Conservation (phyloP, 2,888 invertebrate species). For the Augochlorella aurata region DNA sequence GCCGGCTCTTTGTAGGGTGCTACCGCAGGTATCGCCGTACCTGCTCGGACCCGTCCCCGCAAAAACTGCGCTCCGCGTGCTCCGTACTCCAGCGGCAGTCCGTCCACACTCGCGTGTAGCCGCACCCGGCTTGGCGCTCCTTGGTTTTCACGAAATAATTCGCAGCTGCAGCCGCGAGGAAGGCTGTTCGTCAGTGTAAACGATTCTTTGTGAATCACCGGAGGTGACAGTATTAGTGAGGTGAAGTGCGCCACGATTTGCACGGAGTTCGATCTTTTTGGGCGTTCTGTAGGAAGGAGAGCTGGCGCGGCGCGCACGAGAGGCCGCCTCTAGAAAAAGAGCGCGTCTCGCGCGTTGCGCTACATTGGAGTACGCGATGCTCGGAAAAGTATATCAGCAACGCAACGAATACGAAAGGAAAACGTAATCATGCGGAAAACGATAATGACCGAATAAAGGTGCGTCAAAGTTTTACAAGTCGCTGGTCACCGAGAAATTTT, state of each 20-base stretch:
- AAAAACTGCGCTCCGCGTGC: conserved; percentile 72
- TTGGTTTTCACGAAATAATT: conserved; percentile 55
- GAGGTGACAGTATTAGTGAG: conserved; percentile 33
- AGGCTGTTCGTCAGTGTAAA: conserved; percentile 48
- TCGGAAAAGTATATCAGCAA: conserved; percentile 16
- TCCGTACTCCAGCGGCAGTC: conserved; percentile 65
- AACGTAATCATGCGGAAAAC: neutral
- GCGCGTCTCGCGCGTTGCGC: conserved; percentile 65
- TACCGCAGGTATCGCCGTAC: conserved; percentile 27
- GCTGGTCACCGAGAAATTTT: conserved; percentile 23
- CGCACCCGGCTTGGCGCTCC: conserved; percentile 69
- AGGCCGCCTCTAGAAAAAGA: conserved; percentile 66
- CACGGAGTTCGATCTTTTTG: conserved; percentile 64
- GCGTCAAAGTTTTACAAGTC: conserved; percentile 10
- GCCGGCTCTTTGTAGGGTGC: conserved; percentile 40
- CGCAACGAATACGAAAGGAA: conserved; percentile 24
- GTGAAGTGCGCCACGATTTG: conserved; percentile 62
- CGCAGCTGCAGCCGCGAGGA: conserved; percentile 22
- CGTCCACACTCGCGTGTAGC: conserved; percentile 65
- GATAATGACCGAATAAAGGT: conserved; percentile 1
- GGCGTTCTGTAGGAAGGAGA: conserved; percentile 56
- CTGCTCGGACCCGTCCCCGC: conserved; percentile 58
- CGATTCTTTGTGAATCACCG: conserved; percentile 53
- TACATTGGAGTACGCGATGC: conserved; percentile 43
- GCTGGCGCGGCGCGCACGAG: conserved; percentile 61